Evolutionary conservation across 2,888 invertebrate species (phyloP).

Genomic region (Rhagophthalmus giganteus): DNA sequence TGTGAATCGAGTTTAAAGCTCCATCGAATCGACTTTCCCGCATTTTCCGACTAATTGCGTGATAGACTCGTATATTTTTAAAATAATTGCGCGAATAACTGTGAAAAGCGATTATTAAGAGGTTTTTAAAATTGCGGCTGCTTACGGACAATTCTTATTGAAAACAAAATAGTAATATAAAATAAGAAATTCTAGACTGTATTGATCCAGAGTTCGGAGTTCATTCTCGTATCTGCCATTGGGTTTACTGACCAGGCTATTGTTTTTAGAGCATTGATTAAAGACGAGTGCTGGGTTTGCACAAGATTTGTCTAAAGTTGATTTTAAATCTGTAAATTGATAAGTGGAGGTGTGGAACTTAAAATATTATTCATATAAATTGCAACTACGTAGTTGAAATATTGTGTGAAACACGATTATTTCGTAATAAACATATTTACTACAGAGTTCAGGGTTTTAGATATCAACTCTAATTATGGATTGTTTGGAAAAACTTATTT

Average conservation of each 20-base stretch:
- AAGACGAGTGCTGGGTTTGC: conserved; percentile 10
- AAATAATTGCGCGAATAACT: too few species aligned
- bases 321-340: too few species aligned
- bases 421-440: conserved; percentile 30
- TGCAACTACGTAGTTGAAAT: conserved; percentile 27
- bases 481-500: conserved; percentile 4
- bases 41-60: too few species aligned
- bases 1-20: too few species aligned
- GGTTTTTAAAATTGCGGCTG: too few species aligned
- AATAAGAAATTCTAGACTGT: conserved; percentile 33
- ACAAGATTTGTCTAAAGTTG: conserved; percentile 19
- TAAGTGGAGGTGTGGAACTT: too few species aligned
- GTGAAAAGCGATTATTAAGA: too few species aligned
- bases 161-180: conserved; percentile 12
- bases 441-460: conserved; percentile 28
- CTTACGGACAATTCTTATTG: too few species aligned
- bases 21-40: too few species aligned
- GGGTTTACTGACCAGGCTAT: conserved; percentile 40
- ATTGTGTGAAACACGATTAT: conserved; percentile 14
- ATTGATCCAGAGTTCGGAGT: conserved; percentile 37
- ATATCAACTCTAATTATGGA: conserved; percentile 18
- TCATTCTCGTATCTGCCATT: conserved; percentile 38
- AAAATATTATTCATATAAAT: too few species aligned
- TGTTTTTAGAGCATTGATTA: conserved; percentile 21
- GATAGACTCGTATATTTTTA: too few species aligned